A percentile compares a stretch with the other conserved stretches of the same genome.
These are phyloP conservation scores for Oryzias celebensis DNA, from an alignment of 2,113 vertebrate species.

Conservation along the genomic window DNA sequence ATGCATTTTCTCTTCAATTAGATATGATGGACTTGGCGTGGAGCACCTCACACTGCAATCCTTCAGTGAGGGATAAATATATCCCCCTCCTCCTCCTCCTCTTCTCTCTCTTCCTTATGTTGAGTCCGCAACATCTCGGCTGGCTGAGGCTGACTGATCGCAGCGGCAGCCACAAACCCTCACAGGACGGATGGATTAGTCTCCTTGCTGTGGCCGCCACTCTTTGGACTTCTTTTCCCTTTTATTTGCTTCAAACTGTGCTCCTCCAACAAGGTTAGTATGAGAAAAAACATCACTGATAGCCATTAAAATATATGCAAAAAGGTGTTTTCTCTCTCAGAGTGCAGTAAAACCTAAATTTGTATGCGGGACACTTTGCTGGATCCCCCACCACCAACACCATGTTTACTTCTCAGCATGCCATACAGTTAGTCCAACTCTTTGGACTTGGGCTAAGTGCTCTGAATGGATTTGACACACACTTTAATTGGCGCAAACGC, in stretches of 20 bases:
- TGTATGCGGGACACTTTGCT: slow-evolving; percentile 59
- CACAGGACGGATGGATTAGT: slow-evolving; percentile 75
- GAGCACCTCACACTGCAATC: slow-evolving; percentile 73
- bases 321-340: slow-evolving; percentile 4
- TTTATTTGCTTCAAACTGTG: slow-evolving; percentile 35
- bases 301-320: not conserved
- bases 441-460: slow-evolving; percentile 41
- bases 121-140: slow-evolving; percentile 74
- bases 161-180: slow-evolving; percentile 67
- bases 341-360: slow-evolving; percentile 30
- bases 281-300: slow-evolving; percentile 75
- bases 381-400: slow-evolving; percentile 24
- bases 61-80: slow-evolving; percentile 78
- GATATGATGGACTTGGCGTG: slow-evolving; percentile 51
- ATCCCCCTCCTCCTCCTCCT: slow-evolving; percentile 46
- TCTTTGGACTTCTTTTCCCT: slow-evolving; percentile 28
- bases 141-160: slow-evolving; percentile 67
- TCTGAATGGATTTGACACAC: slow-evolving; percentile 3
- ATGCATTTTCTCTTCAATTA: slow-evolving; percentile 14
- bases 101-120: slow-evolving; percentile 53
- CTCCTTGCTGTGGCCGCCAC: slow-evolving; percentile 35
- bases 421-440: slow-evolving; percentile 38
- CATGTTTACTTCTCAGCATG: slow-evolving; percentile 47
- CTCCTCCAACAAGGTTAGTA: slow-evolving; percentile 41
- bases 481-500: not conserved